Evolutionary conservation across 1,140 invertebrate genomes (phyloP).

Genomic region (Drosophila pachea): DNA sequence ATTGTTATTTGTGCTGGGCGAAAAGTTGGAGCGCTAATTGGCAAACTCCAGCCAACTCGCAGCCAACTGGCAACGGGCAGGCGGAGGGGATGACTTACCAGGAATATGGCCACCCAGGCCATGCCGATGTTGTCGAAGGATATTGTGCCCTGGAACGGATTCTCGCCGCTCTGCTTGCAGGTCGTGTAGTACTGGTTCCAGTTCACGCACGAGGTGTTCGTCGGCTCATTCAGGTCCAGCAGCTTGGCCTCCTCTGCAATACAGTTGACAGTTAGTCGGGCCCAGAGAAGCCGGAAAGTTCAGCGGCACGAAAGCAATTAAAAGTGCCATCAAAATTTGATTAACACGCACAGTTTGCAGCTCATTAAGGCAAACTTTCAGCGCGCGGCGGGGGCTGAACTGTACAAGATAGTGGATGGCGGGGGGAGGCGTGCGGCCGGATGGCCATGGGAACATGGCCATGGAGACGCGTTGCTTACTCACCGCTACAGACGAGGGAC

Average conservation of each 20-base stretch:
- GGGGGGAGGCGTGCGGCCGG: background rate
- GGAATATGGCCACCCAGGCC: slow-evolving; percentile 99
- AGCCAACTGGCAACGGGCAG: slow-evolving; percentile 79
- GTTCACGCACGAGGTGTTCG: slow-evolving; percentile 92
- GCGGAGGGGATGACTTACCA: slow-evolving; percentile 84
- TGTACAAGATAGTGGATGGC: no score
- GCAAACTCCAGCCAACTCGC: slow-evolving; percentile 89
- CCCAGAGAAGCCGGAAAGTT: slow-evolving; percentile 19
- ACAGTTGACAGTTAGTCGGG: slow-evolving; percentile 9
- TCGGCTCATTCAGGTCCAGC: slow-evolving; percentile 80
- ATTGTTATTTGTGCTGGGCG: slow-evolving; percentile 82
- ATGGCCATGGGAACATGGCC: background rate
- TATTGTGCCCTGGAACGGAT: slow-evolving; percentile 99
- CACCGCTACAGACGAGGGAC: slow-evolving; percentile 84
- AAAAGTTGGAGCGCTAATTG: slow-evolving; percentile 95
- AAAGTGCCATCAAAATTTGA: slow-evolving; percentile 74
- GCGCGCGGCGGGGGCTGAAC: no score
- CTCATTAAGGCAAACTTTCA: slow-evolving; percentile 62
- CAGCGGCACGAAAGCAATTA: slow-evolving; percentile 61
- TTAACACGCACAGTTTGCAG: slow-evolving; percentile 70
- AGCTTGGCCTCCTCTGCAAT: slow-evolving; percentile 78
- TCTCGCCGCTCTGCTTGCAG: slow-evolving; percentile 94
- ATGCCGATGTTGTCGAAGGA: slow-evolving; percentile 99
- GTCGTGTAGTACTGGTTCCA: slow-evolving; percentile 99
- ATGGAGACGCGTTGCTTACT: slow-evolving; percentile 25